Evolutionary conservation across 2,797 vertebrate genomes (phyloP), one percentile per base, ranked within the genome.

Genomic region (Hydrocynus forskahlii): DNA sequence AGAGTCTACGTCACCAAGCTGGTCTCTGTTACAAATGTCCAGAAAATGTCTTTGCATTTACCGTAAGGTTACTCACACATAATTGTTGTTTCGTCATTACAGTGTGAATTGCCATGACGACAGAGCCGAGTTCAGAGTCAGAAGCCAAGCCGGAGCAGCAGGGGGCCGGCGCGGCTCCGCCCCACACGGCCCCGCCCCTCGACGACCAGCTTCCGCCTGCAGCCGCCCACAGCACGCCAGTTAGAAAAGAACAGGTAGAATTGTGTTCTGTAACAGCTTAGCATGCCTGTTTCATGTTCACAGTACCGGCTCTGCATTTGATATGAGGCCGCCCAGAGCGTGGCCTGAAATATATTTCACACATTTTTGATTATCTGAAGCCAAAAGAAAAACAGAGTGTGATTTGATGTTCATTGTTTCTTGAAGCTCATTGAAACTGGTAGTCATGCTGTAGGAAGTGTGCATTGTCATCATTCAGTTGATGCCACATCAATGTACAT

Each of bases 91-190:
- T 19, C 17, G 75, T 79, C 80, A 89, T 92, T 40, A 12, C 90
- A 96, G 96, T 92, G 91, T 94, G 92, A 95, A 90, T 92, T 87
- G 93, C 87, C 93, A 97, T 97, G 96, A 97, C 96, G 38, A 96
- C 94, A 66, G 95, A 96, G 91, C 92, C 94, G 0, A 95, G 93
- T 83, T 93, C 93, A 43, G 95, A 96, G 87, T 93, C 94, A 0
- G 95, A 96, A 88, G 93, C 94, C 80, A 95, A 95, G 83, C 88
- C 89, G 0, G 94, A 95, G 76, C 91, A 93, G 87, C 93, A 93
- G 89, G 93, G 81, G 71, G 10, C 75, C 87, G 80, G 76, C 25
- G 87, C 92, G 85, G 63, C 0, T 79, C 63, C 0, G 90, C 63
- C 0, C 89, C 82, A 2, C 23, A 69, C 75, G 52, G 68, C 81